Evolutionary conservation across 2,797 vertebrate species (phyloP), one percentile per base, ranked within the genome.

Genomic region (Neosilurus hyrtlii): DNA sequence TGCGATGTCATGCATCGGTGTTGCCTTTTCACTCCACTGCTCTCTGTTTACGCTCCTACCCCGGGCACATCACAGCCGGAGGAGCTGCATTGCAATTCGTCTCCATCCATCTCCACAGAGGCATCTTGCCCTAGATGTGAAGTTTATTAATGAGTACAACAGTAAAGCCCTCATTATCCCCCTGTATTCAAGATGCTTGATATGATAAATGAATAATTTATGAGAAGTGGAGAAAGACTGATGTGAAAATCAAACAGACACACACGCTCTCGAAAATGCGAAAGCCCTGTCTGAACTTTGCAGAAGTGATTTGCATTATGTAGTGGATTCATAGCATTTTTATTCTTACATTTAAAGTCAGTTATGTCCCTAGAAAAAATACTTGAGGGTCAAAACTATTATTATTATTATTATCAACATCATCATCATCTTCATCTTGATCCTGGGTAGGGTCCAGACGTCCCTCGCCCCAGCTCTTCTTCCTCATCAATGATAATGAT

Each of bases 61-160:
- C 10, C 10, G n/a, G n/a, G n/a, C 43, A 43, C 43, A 43, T 43
- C 43, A 43, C 8, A 43, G 43, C 43, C 43, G 43, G 43, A 43
- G 43, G 43, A 43, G 4, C 6, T 59, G 59, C 77, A 67, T 22
- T 81, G 79, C 37, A 61, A 62, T 62, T 76, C 11, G 18, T 9
- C 15, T 62, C 22, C 43, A 30, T 10, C 61, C 26, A 43, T 56
- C 66, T 76, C 79, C 66, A 0, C 22, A 26, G 66, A 65, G 79
- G 71, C 37, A 15, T 59, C 67, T 16, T 77, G 77, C 62, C 83
- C 81, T 65, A 85, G 80, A 85, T 78, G 80, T 68, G 70, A 24
- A 75, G 57, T 82, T 77, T 82, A 74, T 73, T 84, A 84, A 80
- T 82, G 63, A 86, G 81, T 57, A 54, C 63, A 52, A 54, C 22